Conservation (phyloP, 2,888 invertebrate genomes). For the Clunio marinus region DNA sequence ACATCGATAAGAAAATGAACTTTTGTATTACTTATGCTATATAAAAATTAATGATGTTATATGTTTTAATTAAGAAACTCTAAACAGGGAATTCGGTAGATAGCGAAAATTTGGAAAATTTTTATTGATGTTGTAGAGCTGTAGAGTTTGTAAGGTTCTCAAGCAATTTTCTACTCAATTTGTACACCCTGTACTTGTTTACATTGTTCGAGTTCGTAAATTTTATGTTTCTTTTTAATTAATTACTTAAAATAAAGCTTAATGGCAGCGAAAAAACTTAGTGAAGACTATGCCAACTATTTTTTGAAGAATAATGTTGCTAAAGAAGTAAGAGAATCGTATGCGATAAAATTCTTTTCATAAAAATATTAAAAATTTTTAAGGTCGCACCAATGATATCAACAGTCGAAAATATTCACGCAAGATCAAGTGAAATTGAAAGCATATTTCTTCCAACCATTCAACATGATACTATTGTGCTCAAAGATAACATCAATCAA, state of each 20-base stretch:
- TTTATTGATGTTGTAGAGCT: not conserved
- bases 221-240: no score
- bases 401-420: slow-evolving; percentile 19
- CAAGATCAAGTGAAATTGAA: slow-evolving; percentile 15
- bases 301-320: slow-evolving; percentile 15
- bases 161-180: no score
- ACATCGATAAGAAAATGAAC: no score
- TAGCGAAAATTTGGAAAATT: no score
- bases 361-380: not conserved
- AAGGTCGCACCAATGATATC: slow-evolving; percentile 24
- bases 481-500: not conserved
- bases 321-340: slow-evolving; percentile 7
- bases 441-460: slow-evolving; percentile 30
- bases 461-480: not conserved
- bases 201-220: not conserved
- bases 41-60: no score
- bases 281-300: slow-evolving; percentile 30
- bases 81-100: no score
- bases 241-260: no score
- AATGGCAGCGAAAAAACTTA: slow-evolving; percentile 13
- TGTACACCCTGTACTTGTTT: no score
- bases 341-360: not conserved
- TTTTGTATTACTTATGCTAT: no score
- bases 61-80: no score
- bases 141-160: not conserved